Evolutionary conservation across 1,140 invertebrate genomes (phyloP).

Genomic region (Augochlora pura): DNA sequence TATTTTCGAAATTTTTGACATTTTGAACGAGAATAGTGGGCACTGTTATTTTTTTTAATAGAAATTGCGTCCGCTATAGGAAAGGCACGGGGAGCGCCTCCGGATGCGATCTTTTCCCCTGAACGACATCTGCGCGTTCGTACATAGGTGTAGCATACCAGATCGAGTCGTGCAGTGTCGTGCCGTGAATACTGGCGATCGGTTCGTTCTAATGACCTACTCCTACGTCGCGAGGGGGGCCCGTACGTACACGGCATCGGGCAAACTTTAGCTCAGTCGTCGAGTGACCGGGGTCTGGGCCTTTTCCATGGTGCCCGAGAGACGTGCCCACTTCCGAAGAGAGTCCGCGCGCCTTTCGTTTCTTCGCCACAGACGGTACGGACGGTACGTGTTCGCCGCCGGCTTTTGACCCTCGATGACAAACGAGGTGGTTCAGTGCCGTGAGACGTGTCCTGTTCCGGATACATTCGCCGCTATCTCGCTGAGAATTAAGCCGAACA

Average conservation of each 20-base stretch:
- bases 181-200: conserved; percentile 58
- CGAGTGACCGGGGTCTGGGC: conserved; percentile 70
- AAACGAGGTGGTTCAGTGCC: conserved; percentile 14
- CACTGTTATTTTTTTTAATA: too few species aligned
- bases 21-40: too few species aligned
- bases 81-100: neutral
- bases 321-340: conserved; percentile 22
- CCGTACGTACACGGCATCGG: conserved; percentile 13
- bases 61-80: neutral
- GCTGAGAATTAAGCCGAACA: neutral
- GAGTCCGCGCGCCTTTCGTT: conserved; percentile 39
- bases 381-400: conserved; percentile 23
- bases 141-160: too few species aligned
- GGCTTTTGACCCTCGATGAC: conserved; percentile 22
- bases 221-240: conserved; percentile 65
- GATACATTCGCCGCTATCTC: neutral
- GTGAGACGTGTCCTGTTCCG: conserved; percentile 2
- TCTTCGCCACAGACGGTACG: conserved; percentile 16
- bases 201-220: conserved; percentile 77
- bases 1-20: too few species aligned
- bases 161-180: neutral
- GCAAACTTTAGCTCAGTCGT: conserved; percentile 63
- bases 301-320: conserved; percentile 42
- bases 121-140: neutral
- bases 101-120: neutral